Conservation (phyloP, 2,888 invertebrate genomes). For the Hipparchia sbordonii region DNA sequence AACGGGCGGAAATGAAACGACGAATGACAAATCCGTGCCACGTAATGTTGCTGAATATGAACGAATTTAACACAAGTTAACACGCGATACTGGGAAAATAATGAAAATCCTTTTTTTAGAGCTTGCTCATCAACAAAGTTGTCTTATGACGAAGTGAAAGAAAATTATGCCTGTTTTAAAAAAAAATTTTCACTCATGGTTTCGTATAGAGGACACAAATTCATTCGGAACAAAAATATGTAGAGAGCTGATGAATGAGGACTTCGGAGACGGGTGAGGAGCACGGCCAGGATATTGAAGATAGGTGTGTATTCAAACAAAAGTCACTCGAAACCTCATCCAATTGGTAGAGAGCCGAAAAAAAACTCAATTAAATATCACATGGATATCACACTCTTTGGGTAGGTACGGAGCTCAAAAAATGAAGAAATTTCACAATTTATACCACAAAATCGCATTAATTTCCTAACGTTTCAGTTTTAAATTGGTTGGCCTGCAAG, state of each 20-base stretch:
- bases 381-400: too few relatives aligned
- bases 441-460: not conserved
- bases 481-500: conserved; percentile 43
- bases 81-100: not conserved
- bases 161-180: not conserved
- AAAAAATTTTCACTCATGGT: too few relatives aligned
- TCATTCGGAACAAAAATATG: too few relatives aligned
- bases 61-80: not conserved
- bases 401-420: too few relatives aligned
- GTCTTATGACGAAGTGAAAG: not conserved
- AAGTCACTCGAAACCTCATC: too few relatives aligned
- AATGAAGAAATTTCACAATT: not conserved
- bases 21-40: conserved; percentile 53
- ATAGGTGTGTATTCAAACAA: too few relatives aligned
- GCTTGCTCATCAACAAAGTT: not conserved
- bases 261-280: too few relatives aligned
- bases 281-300: too few relatives aligned
- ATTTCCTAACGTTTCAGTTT: conserved; percentile 21
- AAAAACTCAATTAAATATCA: too few relatives aligned
- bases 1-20: conserved; percentile 56
- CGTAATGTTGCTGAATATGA: conserved; percentile 21
- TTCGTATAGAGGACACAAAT: too few relatives aligned
- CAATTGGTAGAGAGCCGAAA: too few relatives aligned
- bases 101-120: not conserved
- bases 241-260: too few relatives aligned